Evolutionary conservation across 2,888 invertebrate genomes (phyloP).

Genomic region (Dioctria linearis): DNA sequence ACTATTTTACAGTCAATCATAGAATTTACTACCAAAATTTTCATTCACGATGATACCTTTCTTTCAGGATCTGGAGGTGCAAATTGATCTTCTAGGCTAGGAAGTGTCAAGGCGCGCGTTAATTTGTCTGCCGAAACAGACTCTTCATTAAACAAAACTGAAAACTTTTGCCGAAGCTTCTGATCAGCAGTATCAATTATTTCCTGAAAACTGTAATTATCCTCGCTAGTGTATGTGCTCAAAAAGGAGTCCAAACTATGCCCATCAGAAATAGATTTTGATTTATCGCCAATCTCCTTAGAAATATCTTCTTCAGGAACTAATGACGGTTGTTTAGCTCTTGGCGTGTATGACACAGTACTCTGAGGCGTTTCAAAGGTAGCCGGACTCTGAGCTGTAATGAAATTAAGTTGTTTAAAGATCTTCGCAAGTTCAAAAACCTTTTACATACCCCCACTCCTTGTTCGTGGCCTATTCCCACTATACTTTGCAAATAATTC

Average conservation of each 20-base stretch:
- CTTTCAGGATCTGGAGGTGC: slow-evolving; percentile 76
- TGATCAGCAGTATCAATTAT: slow-evolving; percentile 85
- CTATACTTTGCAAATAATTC: slow-evolving; percentile 92
- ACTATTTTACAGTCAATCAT: no score
- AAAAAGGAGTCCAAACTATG: slow-evolving; percentile 84
- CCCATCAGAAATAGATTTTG: slow-evolving; percentile 62
- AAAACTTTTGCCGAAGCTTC: slow-evolving; percentile 80
- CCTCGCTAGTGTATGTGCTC: slow-evolving; percentile 92
- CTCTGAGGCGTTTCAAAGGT: slow-evolving; percentile 92
- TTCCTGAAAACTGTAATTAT: slow-evolving; percentile 95
- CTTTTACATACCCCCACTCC: slow-evolving; percentile 64
- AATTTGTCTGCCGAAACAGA: slow-evolving; percentile 75
- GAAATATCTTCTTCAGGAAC: not conserved
- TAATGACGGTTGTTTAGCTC: slow-evolving; percentile 61
- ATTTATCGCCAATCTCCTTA: slow-evolving; percentile 60
- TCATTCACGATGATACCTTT: slow-evolving; percentile 64
- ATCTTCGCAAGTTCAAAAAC: slow-evolving; percentile 70
- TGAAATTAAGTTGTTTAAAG: slow-evolving; percentile 2
- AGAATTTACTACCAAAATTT: no score
- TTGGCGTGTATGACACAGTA: slow-evolving; percentile 68
- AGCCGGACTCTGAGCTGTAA: slow-evolving; percentile 80
- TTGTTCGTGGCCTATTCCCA: slow-evolving; percentile 72
- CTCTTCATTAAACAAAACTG: slow-evolving; percentile 87
- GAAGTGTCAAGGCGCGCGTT: slow-evolving; percentile 77
- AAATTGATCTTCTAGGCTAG: slow-evolving; percentile 84